Evolutionary conservation across 1,140 invertebrate genomes (phyloP), one percentile per base, ranked within the genome.

Genomic region (Sesamia nonagrioides): DNA sequence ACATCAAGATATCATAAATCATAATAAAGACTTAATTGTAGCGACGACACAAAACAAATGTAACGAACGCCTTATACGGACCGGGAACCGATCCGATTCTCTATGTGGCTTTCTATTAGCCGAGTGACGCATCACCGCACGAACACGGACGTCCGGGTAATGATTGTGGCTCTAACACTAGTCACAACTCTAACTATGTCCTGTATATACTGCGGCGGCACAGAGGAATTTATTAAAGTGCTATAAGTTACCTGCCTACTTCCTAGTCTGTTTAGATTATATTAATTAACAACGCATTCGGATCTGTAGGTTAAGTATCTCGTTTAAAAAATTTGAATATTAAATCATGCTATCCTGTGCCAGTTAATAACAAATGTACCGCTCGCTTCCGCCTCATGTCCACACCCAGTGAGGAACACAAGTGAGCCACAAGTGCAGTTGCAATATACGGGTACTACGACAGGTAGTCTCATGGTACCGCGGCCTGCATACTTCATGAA

Each of bases 71-170:
- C 54, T 56, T 8, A 56, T 27, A 13, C 54, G 18, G 54, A 27
- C 54, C 54, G 54, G 54, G 27, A 27, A 8, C 18, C 9, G 27
- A 56, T 56, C 54, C 54, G 54, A 54, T 56, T 18, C 54, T 27
- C 54, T 56, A 18, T 56, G 54, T 56, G 54, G 21, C 21, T 56
- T 56, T 21, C 54, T 56, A 56, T 56, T 56, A 21, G 54, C 54
- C 18, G 54, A 56, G 54, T 21, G 17, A 13, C 50, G 50, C 15
- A 37, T 7, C 3, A 37, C 3, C 21, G 54, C 18, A 56, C 54
- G 17, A 17, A 9, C 9, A 21, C 54, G 54, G 54, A 56, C 54
- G 54, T 56, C 54, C 54, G 54, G 54, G 9, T n/a, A 50, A 50
- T 18, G 52, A 54, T 54, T 54, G 52, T 5, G 52, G 52, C 52